These are phyloP conservation scores for Silurus lanzhouensis DNA, from an alignment of 2,797 vertebrate genomes.

Conservation along the genomic window DNA sequence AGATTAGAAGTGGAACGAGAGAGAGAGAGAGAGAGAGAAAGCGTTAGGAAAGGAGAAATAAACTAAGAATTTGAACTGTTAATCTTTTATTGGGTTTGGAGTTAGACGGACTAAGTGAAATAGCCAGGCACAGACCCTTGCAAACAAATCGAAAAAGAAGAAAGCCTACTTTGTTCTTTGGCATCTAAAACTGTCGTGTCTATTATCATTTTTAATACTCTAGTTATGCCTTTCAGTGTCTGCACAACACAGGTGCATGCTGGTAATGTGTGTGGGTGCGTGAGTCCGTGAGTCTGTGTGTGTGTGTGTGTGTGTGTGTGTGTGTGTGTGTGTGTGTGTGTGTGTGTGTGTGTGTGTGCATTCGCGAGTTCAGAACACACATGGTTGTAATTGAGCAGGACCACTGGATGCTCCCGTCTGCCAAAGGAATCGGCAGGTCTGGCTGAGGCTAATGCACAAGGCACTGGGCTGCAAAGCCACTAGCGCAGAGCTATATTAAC, in stretches of 20 bases:
- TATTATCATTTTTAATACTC: slow-evolving; percentile 1
- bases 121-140: slow-evolving; percentile 58
- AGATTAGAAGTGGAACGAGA: neutral
- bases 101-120: slow-evolving; percentile 74
- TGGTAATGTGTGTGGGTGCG: neutral
- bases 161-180: neutral
- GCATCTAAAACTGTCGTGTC: neutral
- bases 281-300: neutral
- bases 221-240: neutral
- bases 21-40: neutral
- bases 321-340: slow-evolving; percentile 26
- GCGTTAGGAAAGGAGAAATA: neutral
- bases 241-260: neutral
- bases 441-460: slow-evolving; percentile 65
- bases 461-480: slow-evolving; percentile 63
- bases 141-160: neutral
- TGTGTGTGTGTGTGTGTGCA: slow-evolving; percentile 36
- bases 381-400: slow-evolving; percentile 44
- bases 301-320: slow-evolving; percentile 46
- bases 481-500: slow-evolving; percentile 71
- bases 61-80: slow-evolving; percentile 68
- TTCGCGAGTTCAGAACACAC: slow-evolving; percentile 45
- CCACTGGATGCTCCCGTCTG: slow-evolving; percentile 31
- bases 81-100: slow-evolving; percentile 73
- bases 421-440: slow-evolving; percentile 40